Evolutionary conservation across 2,113 vertebrate genomes (phyloP).

Genomic region (Caranx ignobilis): DNA sequence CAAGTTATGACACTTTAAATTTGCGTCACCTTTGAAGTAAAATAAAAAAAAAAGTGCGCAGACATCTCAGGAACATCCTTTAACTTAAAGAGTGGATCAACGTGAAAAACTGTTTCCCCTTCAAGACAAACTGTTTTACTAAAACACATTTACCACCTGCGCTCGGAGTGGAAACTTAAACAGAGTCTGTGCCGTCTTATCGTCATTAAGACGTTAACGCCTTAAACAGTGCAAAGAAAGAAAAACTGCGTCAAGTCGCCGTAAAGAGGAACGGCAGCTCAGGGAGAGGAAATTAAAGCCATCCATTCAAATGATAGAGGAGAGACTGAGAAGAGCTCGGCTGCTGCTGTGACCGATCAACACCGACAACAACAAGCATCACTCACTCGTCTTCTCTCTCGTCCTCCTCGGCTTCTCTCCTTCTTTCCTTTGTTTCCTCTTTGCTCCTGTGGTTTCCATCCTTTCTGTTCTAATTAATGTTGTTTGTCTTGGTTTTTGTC

Average conservation of each 20-base stretch:
- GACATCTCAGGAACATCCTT: background rate
- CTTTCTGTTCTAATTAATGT: conserved; percentile 18
- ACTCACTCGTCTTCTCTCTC: background rate
- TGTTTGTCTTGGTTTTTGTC: conserved; percentile 37
- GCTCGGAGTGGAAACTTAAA: background rate
- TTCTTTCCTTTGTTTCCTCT: background rate
- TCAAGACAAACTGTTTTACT: background rate
- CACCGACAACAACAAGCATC: background rate
- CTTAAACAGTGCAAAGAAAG: background rate
- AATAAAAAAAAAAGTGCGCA: background rate
- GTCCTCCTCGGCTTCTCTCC: background rate
- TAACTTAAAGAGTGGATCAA: background rate
- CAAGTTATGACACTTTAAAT: background rate
- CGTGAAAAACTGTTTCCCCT: conserved; percentile 13
- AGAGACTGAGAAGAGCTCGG: background rate
- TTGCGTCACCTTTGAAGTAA: background rate
- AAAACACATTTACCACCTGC: background rate
- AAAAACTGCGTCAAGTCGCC: background rate
- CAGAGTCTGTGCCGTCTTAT: background rate
- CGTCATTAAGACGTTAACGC: background rate
- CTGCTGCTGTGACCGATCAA: background rate
- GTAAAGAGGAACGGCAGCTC: background rate
- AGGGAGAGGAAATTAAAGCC: conserved; percentile 25
- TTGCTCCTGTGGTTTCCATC: background rate
- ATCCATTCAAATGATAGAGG: background rate